Conservation (phyloP, 2,113 vertebrate genomes). For the Osmerus eperlanus region DNA sequence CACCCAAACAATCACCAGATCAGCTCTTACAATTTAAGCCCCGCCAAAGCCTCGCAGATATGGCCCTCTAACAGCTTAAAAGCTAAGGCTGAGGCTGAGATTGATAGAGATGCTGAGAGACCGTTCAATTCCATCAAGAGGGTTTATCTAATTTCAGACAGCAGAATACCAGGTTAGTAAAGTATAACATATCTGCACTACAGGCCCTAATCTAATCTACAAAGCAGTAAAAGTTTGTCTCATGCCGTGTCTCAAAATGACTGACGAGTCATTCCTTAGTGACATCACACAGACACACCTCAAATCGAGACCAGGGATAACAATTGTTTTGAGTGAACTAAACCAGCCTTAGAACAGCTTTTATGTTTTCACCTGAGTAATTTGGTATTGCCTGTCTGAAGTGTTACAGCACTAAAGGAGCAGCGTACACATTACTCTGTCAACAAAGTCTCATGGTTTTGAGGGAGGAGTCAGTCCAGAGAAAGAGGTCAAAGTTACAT, state of each 20-base stretch:
- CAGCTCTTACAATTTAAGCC: constrained; percentile 54
- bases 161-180: constrained; percentile 56
- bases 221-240: constrained; percentile 38
- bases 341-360: constrained; percentile 19
- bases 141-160: constrained; percentile 66
- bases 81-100: not conserved
- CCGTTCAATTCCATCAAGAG: constrained; percentile 37
- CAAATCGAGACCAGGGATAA: not conserved
- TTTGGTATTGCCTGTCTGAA: constrained; percentile 25
- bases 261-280: constrained; percentile 30
- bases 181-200: constrained; percentile 46
- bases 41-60: constrained; percentile 46
- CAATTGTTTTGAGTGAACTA: constrained; percentile 23
- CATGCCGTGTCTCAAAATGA: constrained; percentile 21
- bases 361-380: constrained; percentile 19
- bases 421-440: constrained; percentile 6
- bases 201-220: constrained; percentile 58
- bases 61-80: constrained; percentile 43
- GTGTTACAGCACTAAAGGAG: constrained; percentile 14
- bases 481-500: not conserved
- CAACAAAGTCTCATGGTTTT: not conserved
- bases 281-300: constrained; percentile 31
- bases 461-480: not conserved
- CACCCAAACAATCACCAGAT: constrained; percentile 52
- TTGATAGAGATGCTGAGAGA: constrained; percentile 33